A percentile compares a stretch with the other conserved stretches of the same genome.
These are phyloP conservation scores for Ammospiza nelsoni DNA, from an alignment of 2,113 vertebrate species.

Conservation along the genomic window DNA sequence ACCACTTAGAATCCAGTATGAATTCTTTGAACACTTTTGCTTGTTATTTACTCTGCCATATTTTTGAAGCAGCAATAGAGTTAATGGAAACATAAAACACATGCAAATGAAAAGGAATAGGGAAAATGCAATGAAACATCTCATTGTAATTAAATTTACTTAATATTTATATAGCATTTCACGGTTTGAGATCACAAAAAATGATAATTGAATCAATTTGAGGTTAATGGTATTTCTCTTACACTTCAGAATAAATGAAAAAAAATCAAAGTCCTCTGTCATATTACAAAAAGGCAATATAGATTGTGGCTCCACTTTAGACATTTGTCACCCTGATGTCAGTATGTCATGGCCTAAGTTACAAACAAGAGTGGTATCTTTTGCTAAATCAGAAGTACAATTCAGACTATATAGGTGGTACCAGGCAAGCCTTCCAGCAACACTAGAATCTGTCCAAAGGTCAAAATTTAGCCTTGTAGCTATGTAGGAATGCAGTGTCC, in stretches of 20 bases:
- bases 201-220: neutral
- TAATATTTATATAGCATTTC: neutral
- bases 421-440: neutral
- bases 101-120: neutral
- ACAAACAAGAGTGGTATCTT: neutral
- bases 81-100: neutral
- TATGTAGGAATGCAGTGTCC: neutral
- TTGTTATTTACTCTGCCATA: neutral
- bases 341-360: neutral
- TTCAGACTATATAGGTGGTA: neutral
- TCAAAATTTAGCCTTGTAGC: neutral
- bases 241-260: neutral
- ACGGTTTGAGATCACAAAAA: neutral
- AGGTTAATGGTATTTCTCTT: neutral
- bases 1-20: neutral
- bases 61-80: neutral
- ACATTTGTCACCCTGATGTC: neutral
- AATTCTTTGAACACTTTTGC: neutral
- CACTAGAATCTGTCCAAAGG: neutral
- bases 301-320: neutral
- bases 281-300: neutral
- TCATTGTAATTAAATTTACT: neutral
- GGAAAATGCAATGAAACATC: neutral
- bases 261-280: neutral
- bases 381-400: neutral